Conservation (phyloP, 92 coral and sea anemone species). For the Actinostola sp. region DNA sequence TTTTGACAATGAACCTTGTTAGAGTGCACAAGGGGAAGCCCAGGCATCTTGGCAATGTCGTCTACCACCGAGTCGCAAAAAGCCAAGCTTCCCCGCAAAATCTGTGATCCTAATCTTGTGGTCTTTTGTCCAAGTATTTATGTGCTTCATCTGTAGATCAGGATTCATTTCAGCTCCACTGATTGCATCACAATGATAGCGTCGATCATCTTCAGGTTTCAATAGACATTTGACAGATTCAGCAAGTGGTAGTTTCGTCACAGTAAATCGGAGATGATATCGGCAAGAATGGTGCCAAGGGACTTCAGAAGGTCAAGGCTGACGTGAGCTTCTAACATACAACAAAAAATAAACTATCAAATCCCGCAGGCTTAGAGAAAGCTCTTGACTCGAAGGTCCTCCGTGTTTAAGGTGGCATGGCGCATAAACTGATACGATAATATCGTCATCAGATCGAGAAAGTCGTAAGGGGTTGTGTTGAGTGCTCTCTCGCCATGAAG, state of each 20-base stretch:
- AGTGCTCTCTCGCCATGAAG: no score
- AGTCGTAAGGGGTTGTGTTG: no score
- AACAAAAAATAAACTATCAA: slow-evolving; percentile 7
- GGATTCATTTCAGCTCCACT: slow-evolving; percentile 19
- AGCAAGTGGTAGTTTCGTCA: neutral
- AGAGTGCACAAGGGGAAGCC: slow-evolving; percentile 66
- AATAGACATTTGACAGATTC: slow-evolving; percentile 7
- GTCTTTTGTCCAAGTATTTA: slow-evolving; percentile 3
- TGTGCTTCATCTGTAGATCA: neutral
- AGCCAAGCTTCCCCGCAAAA: slow-evolving; percentile 16
- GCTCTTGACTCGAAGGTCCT: no score
- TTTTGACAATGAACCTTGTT: slow-evolving; percentile 19
- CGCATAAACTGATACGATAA: no score
- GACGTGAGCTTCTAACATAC: slow-evolving; percentile 34
- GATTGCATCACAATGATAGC: neutral
- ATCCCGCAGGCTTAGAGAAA: slow-evolving; percentile 4
- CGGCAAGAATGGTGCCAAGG: slow-evolving; percentile 1
- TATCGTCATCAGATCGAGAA: no score
- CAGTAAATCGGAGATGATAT: neutral
- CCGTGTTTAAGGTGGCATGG: no score
- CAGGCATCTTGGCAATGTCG: slow-evolving; percentile 70
- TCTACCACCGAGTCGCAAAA: slow-evolving; percentile 46
- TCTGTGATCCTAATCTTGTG: slow-evolving; percentile 17
- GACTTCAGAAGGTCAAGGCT: slow-evolving; percentile 17
- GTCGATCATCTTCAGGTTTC: neutral